Conservation (phyloP, 2,797 vertebrate genomes). For the Anas acuta region DNA sequence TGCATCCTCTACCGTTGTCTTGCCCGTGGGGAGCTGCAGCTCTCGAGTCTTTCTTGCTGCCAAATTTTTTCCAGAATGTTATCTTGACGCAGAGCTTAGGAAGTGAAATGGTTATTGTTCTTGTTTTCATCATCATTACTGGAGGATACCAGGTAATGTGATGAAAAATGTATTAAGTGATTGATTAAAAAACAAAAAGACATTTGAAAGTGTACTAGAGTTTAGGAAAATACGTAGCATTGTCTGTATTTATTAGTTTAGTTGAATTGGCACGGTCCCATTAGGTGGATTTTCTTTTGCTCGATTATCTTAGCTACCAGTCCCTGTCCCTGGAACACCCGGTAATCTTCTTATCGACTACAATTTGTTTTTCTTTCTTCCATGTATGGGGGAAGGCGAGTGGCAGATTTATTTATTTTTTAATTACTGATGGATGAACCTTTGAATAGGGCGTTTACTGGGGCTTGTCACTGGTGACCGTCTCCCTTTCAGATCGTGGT, state of each 20-base stretch:
- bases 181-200: no score
- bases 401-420: background rate
- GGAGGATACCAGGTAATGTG: background rate
- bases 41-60: background rate
- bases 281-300: constrained; percentile 53
- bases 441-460: background rate
- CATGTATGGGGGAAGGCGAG: background rate
- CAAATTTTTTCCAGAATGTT: background rate
- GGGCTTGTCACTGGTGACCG: background rate
- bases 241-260: background rate
- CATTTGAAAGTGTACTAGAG: background rate
- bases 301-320: constrained; percentile 37
- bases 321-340: constrained; percentile 40
- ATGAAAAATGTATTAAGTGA: background rate
- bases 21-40: background rate
- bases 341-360: constrained; percentile 41
- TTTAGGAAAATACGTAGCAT: rapidly evolving
- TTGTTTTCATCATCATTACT: background rate
- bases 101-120: background rate
- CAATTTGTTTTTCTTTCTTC: constrained; percentile 35
- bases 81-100: background rate
- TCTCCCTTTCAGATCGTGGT: background rate
- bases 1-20: background rate
- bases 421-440: background rate
- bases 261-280: background rate